These are phyloP conservation scores for Drosophila novamexicana DNA, from an alignment of 1,140 invertebrate genomes.

Conservation along the genomic window DNA sequence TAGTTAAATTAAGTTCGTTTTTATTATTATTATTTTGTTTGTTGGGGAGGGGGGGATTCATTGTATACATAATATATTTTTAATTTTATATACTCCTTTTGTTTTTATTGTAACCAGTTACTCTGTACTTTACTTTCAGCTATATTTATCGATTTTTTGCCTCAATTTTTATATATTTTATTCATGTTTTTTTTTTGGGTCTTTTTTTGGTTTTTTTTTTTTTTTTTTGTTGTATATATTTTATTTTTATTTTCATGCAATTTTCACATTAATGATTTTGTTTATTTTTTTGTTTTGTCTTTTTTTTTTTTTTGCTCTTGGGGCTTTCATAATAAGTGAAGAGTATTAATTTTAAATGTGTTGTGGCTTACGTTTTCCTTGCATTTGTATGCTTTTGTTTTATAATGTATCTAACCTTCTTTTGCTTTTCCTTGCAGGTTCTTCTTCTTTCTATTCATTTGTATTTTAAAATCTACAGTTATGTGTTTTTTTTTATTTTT, in stretches of 20 bases:
- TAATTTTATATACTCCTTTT: conserved; percentile 60
- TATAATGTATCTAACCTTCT: conserved; percentile 40
- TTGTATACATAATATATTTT: conserved; percentile 74
- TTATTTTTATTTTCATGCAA: conserved; percentile 52
- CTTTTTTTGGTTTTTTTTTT: conserved; percentile 5
- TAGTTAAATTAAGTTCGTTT: conserved; percentile 71
- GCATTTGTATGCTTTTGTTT: conserved; percentile 50
- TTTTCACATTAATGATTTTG: conserved; percentile 66
- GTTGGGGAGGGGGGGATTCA: conserved; percentile 23
- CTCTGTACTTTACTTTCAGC: conserved; percentile 67
- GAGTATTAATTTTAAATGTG: conserved; percentile 77
- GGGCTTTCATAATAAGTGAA: conserved; percentile 68
- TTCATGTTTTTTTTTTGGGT: conserved; percentile 4
- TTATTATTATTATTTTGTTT: conserved; percentile 54
- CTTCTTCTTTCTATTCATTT: conserved; percentile 31
- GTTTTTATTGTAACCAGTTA: conserved; percentile 77
- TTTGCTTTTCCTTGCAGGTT: conserved; percentile 37
- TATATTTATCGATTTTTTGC: conserved; percentile 53
- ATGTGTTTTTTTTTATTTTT: conserved; percentile 43
- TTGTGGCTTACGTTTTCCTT: conserved; percentile 42
- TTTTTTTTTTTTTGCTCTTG: conserved; percentile 23
- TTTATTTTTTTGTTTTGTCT: conserved; percentile 30
- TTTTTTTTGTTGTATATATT: conserved; percentile 20
- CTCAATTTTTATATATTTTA: conserved; percentile 51
- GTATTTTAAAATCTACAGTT: conserved; percentile 60